Evolutionary conservation across 2,888 invertebrate species (phyloP), one percentile per base, ranked within the genome.

Genomic region (Nebria brevicollis): DNA sequence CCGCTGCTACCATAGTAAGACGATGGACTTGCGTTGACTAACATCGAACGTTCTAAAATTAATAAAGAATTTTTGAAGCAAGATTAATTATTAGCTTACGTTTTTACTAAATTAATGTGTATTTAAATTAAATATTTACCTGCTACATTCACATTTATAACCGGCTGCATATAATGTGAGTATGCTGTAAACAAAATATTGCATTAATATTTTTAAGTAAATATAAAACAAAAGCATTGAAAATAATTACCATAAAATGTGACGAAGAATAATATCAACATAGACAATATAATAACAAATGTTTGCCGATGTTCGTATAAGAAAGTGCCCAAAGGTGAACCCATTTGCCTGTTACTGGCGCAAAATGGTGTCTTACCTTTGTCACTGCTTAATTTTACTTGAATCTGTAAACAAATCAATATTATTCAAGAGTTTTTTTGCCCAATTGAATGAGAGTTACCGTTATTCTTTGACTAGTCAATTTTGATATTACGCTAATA

Each of bases 151-250:
- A 88, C 88, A 80, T 88, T 87, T 13, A 89, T 87, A 26, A 87
- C 85, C 1, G 89, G 88, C 77, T 88, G 88, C 85, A 89, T 86
- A 82, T 88, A 89, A 65, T 85, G 85, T 5, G 88, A 87, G 83
- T 89, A 89, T 13, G 87, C 89, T 89, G 82, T 64, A 87, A 87
- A 81, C 83, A 83, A 85, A 74, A 66, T 54, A 54, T 54, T 54
- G 66, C 10, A 75, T 83, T 25, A 70, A 66, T 73, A 6, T 72
- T 66, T 75, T 65, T 66, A 77, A 26, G 72, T 8, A 64, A 64
- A 43, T 7, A 77, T 4, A 82, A 66, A 42, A 8, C 13, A 72
- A 66, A 25, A n/a, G 25, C 15, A 20, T 15, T 10, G 1, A 75
- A 25, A 4, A 77, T 75, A 79, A 86, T 87, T 86, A 89, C 89